A percentile compares a stretch with the other conserved stretches of the same genome.
Conservation (phyloP, 1,140 invertebrate species). For the Pachypsylla venusta region DNA sequence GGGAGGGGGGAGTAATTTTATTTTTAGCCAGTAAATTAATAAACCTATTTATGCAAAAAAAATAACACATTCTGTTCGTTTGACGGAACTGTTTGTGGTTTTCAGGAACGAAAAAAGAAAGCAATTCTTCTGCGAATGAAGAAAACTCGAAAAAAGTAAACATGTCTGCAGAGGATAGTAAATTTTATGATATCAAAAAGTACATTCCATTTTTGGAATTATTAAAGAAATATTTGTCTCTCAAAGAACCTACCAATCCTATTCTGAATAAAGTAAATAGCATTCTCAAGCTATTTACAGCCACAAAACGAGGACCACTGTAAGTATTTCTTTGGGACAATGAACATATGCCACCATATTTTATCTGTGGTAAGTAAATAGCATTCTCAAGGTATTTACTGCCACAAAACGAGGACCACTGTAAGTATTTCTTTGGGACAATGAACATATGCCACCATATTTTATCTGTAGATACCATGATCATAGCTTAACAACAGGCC, state of each 20-base stretch:
- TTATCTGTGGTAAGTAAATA: neutral
- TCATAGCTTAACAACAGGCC: too few relatives aligned
- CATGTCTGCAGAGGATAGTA: neutral
- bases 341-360: neutral
- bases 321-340: too few relatives aligned
- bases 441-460: too few relatives aligned
- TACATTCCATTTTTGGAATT: neutral
- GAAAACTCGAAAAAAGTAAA: constrained; percentile 6
- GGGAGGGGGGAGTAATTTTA: too few relatives aligned
- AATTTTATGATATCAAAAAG: neutral
- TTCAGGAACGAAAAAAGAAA: neutral
- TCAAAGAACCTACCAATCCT: neutral
- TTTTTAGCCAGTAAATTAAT: too few relatives aligned
- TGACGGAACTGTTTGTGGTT: too few relatives aligned
- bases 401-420: neutral
- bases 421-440: too few relatives aligned
- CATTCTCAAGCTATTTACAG: neutral
- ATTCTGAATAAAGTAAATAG: constrained; percentile 4
- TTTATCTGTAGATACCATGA: neutral
- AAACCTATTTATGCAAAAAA: too few relatives aligned
- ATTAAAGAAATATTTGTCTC: neutral
- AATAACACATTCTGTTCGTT: too few relatives aligned
- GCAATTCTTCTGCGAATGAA: neutral
- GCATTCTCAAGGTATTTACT: neutral
- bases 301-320: neutral